phyloP scores from a whole-genome alignment of 2,113 vertebrate species.

The Elachura formosa region DNA sequence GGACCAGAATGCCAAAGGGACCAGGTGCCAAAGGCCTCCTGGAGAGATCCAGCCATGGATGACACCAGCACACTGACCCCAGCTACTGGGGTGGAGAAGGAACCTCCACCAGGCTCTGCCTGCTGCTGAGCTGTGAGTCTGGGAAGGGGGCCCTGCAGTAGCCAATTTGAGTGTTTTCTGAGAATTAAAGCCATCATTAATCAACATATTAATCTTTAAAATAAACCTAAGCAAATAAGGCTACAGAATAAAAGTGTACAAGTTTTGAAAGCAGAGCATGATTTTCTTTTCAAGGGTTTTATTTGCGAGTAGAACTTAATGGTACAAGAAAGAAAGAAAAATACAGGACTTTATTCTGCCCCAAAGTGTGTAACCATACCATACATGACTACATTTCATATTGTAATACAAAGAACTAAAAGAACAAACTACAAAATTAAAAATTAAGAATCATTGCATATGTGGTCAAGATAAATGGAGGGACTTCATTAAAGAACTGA shows the following conservation, averaged over 20 bases:
- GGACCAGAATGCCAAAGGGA: background rate
- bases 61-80: background rate
- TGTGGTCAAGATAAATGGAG: slow-evolving; percentile 36
- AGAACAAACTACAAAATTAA: slow-evolving; percentile 76
- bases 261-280: background rate
- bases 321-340: slow-evolving; percentile 74
- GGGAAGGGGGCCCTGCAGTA: background rate
- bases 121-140: accelerated
- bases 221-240: background rate
- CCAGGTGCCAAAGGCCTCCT: background rate
- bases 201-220: background rate
- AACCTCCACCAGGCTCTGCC: no score
- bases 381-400: slow-evolving; percentile 69
- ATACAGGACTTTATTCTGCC: slow-evolving; percentile 43
- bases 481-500: slow-evolving; percentile 45
- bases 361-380: slow-evolving; percentile 63
- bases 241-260: background rate
- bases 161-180: background rate
- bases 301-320: slow-evolving; percentile 85
- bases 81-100: accelerated
- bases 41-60: no score
- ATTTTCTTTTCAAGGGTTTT: slow-evolving; percentile 74
- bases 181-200: background rate
- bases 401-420: slow-evolving; percentile 71
- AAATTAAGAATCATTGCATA: slow-evolving; percentile 68